Evolutionary conservation across 2,113 vertebrate species (phyloP), one percentile per base, ranked within the genome.

Genomic region (Dicrurus megarhynchus): DNA sequence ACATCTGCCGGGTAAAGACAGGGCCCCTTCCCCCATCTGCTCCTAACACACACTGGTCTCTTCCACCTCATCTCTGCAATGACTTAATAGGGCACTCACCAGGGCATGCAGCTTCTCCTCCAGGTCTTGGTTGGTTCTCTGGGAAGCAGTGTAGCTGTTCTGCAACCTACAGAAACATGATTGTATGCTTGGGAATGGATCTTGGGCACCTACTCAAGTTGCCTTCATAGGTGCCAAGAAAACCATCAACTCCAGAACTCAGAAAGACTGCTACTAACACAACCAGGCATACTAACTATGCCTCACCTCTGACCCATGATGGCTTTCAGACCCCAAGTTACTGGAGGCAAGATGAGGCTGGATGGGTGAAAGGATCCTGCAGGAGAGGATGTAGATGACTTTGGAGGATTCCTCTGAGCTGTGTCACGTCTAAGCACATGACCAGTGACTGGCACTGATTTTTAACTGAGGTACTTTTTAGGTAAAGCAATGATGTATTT

Each of bases 111-210:
- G 98, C 97, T 99, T 99, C 98, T 99, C 99, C 95, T 99, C 99
- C 96, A 99, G 98, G 67, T 99, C 99, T 98, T 99, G 99, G 95
- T 99, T 99, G 94, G 99, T 98, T 98, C 99, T 98, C 97, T 99
- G 99, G 47, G 99, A 99, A 26, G 99, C 99, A 0, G 99, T 99
- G 96, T 99, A 99, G 97, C 99, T 99, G 97, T 99, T 99, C 97
- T 99, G 99, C 74, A 99, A 98, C 98, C 99, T 99, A 97, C 0
- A 81, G 78, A 91, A 89, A 84, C 33, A 82, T 37, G 35, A 90
- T 16, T 35, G 24, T 57, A 60, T 13, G 39, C 20, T n/a, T 33
- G 26, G n/a, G 28, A 91, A 83, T 9, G 14, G 84, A 77, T 88
- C 64, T 79, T 30, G 26, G 39, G 33, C 79, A 88, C 8, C 26